A percentile compares a stretch with the other conserved stretches of the same genome.
These are phyloP conservation scores for Procambarus virginalis DNA, from an alignment of 1,140 invertebrate species.

Conservation along the genomic window DNA sequence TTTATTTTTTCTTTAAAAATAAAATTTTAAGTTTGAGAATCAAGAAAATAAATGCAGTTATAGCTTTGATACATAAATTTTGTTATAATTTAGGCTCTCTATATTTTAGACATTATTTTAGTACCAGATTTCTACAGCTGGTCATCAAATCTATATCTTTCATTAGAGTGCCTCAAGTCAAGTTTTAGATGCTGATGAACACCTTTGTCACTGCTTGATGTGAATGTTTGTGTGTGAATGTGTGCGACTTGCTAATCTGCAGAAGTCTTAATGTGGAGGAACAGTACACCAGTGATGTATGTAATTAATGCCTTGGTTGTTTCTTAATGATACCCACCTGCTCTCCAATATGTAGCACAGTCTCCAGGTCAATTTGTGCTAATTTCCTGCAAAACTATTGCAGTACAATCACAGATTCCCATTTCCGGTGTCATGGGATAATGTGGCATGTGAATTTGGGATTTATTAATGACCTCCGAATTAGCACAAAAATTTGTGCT, in stretches of 20 bases:
- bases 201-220: slow-evolving; percentile 30
- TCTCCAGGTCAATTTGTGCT: slow-evolving; percentile 32
- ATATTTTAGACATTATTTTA: neutral
- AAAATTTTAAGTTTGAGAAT: neutral
- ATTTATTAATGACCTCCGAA: slow-evolving; percentile 11
- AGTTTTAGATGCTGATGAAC: slow-evolving; percentile 59
- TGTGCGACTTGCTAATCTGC: slow-evolving; percentile 46
- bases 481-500: slow-evolving; percentile 28
- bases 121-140: slow-evolving; percentile 19
- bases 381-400: slow-evolving; percentile 12
- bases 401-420: slow-evolving; percentile 15
- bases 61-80: neutral
- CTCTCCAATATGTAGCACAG: slow-evolving; percentile 23
- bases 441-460: slow-evolving; percentile 16
- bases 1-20: slow-evolving; percentile 8
- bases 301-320: slow-evolving; percentile 59
- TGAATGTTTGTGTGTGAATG: slow-evolving; percentile 19
- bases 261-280: slow-evolving; percentile 42
- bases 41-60: neutral
- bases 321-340: slow-evolving; percentile 54
- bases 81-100: neutral
- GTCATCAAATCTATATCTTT: slow-evolving; percentile 44
- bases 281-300: slow-evolving; percentile 44
- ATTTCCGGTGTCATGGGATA: slow-evolving; percentile 9
- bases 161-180: slow-evolving; percentile 59